Conservation (phyloP, 2,113 vertebrate genomes). For the Tragelaphus buxtoni region DNA sequence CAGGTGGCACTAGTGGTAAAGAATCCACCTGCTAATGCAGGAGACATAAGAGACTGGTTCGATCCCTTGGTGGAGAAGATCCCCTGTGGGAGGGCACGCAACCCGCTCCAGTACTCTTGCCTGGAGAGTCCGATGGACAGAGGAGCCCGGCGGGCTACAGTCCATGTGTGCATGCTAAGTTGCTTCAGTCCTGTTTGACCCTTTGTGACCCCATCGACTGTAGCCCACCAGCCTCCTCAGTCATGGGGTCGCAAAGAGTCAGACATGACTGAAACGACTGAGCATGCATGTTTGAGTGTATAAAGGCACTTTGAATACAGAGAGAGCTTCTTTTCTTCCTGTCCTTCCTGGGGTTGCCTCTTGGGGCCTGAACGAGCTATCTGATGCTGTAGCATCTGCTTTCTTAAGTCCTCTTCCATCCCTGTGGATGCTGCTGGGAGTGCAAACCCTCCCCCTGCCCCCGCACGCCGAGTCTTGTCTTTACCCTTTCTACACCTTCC, state of each 20-base stretch:
- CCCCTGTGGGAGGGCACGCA: not conserved
- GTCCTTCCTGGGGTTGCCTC: not conserved
- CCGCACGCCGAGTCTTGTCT: not conserved
- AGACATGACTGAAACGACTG: not conserved
- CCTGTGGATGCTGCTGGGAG: not conserved
- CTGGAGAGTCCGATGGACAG: not conserved
- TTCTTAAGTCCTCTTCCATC: not conserved
- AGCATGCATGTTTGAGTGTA: not conserved
- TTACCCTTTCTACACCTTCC: not conserved
- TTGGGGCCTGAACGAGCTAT: not conserved
- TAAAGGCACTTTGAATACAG: not conserved
- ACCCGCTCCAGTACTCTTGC: not conserved
- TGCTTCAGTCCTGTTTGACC: not conserved
- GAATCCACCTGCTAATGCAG: not conserved
- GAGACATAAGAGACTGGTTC: not conserved
- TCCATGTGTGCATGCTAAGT: not conserved
- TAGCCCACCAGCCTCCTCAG: not conserved
- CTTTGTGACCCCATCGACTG: not conserved
- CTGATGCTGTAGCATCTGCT: not conserved
- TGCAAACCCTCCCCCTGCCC: not conserved
- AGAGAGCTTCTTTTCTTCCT: not conserved
- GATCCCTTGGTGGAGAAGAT: not conserved
- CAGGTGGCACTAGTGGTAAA: not conserved
- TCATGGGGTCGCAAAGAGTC: not conserved
- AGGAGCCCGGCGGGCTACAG: not conserved